Conservation (phyloP, 1,140 invertebrate species). For the Polypedilum vanderplanki region DNA sequence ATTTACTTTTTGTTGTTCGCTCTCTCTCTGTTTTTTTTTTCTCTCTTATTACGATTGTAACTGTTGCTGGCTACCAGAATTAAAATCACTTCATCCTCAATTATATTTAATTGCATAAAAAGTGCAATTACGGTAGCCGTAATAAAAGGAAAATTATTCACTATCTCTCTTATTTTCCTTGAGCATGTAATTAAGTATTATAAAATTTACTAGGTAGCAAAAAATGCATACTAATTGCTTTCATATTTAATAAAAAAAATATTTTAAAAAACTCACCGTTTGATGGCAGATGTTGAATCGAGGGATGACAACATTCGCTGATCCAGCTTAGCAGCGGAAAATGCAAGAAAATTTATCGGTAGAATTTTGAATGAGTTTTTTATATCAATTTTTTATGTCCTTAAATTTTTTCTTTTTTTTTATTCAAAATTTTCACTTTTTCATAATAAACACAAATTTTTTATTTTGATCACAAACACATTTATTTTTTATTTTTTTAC, state of each 20-base stretch:
- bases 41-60: background rate
- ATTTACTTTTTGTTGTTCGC: too few relatives aligned
- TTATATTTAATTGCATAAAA: slow-evolving; percentile 15
- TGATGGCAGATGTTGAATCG: background rate
- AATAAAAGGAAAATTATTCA: background rate
- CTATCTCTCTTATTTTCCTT: background rate
- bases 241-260: background rate
- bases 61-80: background rate
- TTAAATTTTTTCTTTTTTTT: background rate
- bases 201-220: slow-evolving; percentile 1
- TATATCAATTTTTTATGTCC: background rate
- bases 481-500: background rate
- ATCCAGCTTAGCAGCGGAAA: slow-evolving; percentile 10
- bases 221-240: background rate
- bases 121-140: background rate
- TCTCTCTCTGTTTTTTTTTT: too few relatives aligned
- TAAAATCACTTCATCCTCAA: background rate
- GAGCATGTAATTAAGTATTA: background rate
- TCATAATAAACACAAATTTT: background rate
- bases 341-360: slow-evolving; percentile 6
- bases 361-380: slow-evolving; percentile 19
- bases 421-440: background rate
- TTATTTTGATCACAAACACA: background rate
- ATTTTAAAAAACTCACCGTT: background rate
- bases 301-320: slow-evolving; percentile 4